A percentile compares a stretch with the other conserved stretches of the same genome.
Conservation (phyloP, 1,140 invertebrate species). For the Phortica variegata region DNA sequence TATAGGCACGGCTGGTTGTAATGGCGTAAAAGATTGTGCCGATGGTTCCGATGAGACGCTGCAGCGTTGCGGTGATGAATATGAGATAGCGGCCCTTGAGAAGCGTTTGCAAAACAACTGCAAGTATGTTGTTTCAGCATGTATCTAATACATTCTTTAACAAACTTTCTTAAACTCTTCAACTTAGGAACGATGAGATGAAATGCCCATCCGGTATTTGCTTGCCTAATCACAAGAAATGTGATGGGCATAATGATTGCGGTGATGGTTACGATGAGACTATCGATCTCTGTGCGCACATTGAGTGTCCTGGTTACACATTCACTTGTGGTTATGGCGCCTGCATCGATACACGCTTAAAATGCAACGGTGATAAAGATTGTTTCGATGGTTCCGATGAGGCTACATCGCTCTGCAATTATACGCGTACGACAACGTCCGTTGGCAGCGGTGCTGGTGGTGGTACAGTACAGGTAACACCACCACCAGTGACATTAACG, state of each 20-base stretch:
- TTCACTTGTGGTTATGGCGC: slow-evolving; percentile 65
- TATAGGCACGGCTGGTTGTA: slow-evolving; percentile 61
- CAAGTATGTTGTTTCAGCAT: slow-evolving; percentile 24
- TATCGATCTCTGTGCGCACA: slow-evolving; percentile 53
- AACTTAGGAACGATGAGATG: slow-evolving; percentile 29
- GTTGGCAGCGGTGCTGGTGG: background rate
- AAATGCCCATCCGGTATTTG: slow-evolving; percentile 43
- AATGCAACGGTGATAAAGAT: slow-evolving; percentile 64
- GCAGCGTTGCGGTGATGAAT: slow-evolving; percentile 22
- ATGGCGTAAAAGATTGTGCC: slow-evolving; percentile 65
- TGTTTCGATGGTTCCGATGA: slow-evolving; percentile 71
- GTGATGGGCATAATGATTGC: slow-evolving; percentile 63
- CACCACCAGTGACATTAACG: background rate
- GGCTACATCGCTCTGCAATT: slow-evolving; percentile 30
- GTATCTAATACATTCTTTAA: background rate
- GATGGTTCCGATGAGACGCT: slow-evolving; percentile 71
- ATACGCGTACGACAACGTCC: slow-evolving; percentile 59
- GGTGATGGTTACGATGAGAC: slow-evolving; percentile 65
- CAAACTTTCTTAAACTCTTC: background rate
- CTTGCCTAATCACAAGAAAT: slow-evolving; percentile 45
- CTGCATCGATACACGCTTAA: slow-evolving; percentile 60
- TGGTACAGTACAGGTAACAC: background rate
- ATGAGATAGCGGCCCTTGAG: slow-evolving; percentile 18
- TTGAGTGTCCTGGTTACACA: slow-evolving; percentile 56
- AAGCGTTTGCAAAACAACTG: slow-evolving; percentile 23